Conservation (phyloP, 2,113 vertebrate species). For the Nycticryphes semicollaris region DNA sequence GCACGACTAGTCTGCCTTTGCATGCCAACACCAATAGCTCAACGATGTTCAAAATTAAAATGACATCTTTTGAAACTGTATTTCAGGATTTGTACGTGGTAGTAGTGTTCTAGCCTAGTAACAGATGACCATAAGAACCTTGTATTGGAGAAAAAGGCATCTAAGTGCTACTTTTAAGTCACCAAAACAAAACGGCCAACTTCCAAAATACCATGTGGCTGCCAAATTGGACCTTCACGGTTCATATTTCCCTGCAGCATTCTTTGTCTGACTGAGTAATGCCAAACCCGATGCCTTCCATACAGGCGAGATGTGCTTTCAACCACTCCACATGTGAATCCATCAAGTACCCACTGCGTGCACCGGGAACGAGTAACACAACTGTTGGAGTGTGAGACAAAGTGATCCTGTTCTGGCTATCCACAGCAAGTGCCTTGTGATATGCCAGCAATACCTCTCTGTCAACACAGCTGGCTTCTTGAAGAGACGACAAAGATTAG, state of each 20-base stretch:
- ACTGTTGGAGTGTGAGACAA: rapidly evolving
- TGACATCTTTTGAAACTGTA: neutral
- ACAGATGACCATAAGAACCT: neutral
- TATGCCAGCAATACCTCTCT: neutral
- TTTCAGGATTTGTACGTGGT: neutral
- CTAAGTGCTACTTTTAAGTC: neutral
- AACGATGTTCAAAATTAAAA: neutral
- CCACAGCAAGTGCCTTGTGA: neutral
- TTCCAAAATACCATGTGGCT: neutral
- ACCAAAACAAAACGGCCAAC: neutral
- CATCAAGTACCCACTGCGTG: rapidly evolving
- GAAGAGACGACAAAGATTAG: neutral
- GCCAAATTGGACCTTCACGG: neutral
- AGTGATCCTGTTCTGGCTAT: neutral
- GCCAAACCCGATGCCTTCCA: rapidly evolving
- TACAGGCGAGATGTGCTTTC: rapidly evolving
- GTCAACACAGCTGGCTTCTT: neutral
- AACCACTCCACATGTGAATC: rapidly evolving
- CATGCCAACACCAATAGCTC: neutral
- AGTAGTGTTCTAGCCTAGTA: neutral
- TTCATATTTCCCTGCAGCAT: neutral
- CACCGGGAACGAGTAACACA: neutral
- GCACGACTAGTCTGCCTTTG: neutral
- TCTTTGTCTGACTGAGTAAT: neutral
- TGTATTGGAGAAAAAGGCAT: rapidly evolving